Conservation (phyloP, 2,888 invertebrate genomes). For the Hermaeophaga mercurialis region DNA sequence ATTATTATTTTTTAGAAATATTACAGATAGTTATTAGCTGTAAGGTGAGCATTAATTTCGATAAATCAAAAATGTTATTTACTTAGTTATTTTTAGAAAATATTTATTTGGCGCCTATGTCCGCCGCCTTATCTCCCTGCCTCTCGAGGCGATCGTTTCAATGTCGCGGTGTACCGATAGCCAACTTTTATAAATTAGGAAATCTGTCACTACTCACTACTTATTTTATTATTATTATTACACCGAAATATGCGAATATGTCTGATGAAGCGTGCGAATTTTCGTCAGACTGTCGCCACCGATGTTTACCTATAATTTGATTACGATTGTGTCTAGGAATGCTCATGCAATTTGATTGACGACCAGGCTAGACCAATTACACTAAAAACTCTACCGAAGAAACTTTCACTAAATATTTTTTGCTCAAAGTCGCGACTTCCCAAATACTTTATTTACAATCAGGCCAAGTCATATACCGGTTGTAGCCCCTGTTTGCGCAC, state of each 20-base stretch:
- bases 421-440: too few species aligned
- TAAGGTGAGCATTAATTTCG: too few species aligned
- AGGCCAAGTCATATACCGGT: too few species aligned
- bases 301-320: conserved; percentile 24
- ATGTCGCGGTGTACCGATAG: conserved; percentile 32
- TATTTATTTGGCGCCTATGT: not conserved
- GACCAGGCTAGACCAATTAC: conserved; percentile 14
- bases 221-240: too few species aligned
- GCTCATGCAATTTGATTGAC: conserved; percentile 13
- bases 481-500: too few species aligned
- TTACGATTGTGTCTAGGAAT: conserved; percentile 23
- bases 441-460: too few species aligned
- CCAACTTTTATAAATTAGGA: conserved; percentile 23
- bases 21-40: too few species aligned
- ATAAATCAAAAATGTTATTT: too few species aligned
- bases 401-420: conserved; percentile 1
- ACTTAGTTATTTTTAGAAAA: too few species aligned
- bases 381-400: not conserved
- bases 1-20: too few species aligned
- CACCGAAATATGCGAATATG: conserved; percentile 10
- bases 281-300: conserved; percentile 11
- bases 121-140: not conserved
- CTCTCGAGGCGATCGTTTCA: conserved; percentile 41
- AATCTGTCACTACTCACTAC: conserved; percentile 1
- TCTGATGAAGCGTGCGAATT: not conserved